Base-by-base conservation (phyloP, 2,113 vertebrate species). In the Heteronetta atricapilla region DNA sequence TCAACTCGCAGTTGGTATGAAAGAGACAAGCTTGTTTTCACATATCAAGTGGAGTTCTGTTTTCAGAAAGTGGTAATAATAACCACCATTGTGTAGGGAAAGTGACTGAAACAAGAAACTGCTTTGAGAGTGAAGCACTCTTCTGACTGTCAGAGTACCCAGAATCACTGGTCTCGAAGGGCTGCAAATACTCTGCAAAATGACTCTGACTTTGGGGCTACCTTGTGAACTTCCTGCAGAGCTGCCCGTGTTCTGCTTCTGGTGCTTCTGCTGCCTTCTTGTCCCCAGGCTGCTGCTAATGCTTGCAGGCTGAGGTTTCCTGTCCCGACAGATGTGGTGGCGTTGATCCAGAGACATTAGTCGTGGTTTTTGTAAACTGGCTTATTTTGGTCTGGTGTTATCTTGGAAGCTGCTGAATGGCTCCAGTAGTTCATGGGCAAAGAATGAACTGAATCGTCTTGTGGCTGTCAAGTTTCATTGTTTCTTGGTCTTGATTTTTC, bases 401-500 rank as follows among this genome's bases (percentile, higher is more conserved):
- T 5, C 52, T 56, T 77, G 56, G 52, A 70, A 83, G 44, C 53
- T 92, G 62, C n/a, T 84, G 83, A 68, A 64, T 68, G 31, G 20
- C 64, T 80, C 3, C 1, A 36, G 58, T 50, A 58, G 40, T 18
- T 80, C 0, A 2, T 74, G 40, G 62, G 26, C 23, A 12, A 28
- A 53, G 76, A 82, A 66, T 26, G 6, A 82, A 25, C 34, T 15
- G 75, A 28, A 36, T 93, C 28, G 59, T 50, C 62, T 60, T 28
- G 4, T 88, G 59, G 11, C 62, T 74, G 18, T 55, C 36, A 13
- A 20, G 38, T 2, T 74, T 79, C 76, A 88, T 38, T 86, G 50
- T 40, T 67, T 74, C 38, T 80, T 93, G 73, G 33, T 73, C 95
- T 95, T 87, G 10, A 94, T 90, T 91, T 91, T 92, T 85, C 46